Base-by-base conservation (phyloP, 2,888 invertebrate genomes). In the Plagodis pulveraria region DNA sequence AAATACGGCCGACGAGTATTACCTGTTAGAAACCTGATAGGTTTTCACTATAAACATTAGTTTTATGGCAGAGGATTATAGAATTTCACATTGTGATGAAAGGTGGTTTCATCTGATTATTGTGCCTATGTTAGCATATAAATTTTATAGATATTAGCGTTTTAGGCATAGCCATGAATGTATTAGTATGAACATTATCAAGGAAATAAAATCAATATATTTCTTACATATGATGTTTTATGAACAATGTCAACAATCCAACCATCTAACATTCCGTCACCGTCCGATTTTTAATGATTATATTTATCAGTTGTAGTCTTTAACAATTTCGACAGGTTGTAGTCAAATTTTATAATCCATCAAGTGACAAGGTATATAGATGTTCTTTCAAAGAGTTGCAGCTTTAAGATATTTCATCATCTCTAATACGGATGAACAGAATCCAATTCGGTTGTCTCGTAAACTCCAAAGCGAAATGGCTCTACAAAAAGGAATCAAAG, bases 1-100 rank as follows among this genome's bases (percentile, higher is more conserved):
- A 67, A 70, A 78, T 76, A 74, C 71, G 74, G 71, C 65, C 61
- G 71, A 72, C 71, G 77, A 78, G 72, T 72, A 74, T 79, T 78
- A 76, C 78, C 75, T 82, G 87, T 81, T 85, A 81, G 90, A 87
- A 91, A 91, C 86, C 73, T 81, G 89, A 91, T 89, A 89, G 83
- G 84, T 87, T 84, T 83, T 80, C 80, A 83, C 81, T 81, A 79
- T 85, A 87, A 88, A 89, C 84, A 90, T 86, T 83, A 78, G 77
- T 77, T 81, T 78, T 76, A 74, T 78, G 70, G 64, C 76, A 71
- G 72, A 72, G 72, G 76, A 77, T 77, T 86, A 86, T 89, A 76
- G 73, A 77, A 80, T 89, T 89, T 84, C 86, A 82, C 73, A 75
- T 80, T 73, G 72, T 77, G 74, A 76, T 76, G 76, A 76, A 76